Evolutionary conservation across 2,113 vertebrate species (phyloP), one percentile per base, ranked within the genome.

Genomic region (Chloebia gouldiae): DNA sequence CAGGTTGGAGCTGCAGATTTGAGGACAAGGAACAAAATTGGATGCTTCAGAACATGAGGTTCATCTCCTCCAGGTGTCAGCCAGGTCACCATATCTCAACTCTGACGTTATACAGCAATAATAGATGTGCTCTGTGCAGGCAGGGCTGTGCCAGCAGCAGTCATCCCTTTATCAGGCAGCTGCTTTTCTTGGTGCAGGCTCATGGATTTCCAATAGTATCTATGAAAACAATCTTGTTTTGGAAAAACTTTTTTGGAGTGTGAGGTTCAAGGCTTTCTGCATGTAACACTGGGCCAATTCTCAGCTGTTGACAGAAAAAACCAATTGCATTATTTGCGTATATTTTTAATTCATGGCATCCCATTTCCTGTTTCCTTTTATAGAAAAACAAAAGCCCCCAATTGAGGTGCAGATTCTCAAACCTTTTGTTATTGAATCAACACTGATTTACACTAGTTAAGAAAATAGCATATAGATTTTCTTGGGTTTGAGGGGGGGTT

Each of bases 171-270:
- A 78, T 87, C 70, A 88, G 72, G 22, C 28, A 61, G 31, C 56
- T 80, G 77, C 75, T 93, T 81, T 87, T 63, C 68, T 76, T 80
- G 42, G 51, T 79, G 47, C 63, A 72, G 59, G 68, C 70, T 89
- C 44, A 4, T 37, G 75, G 80, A 83, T 92, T 84, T 82, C 60
- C 51, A 70, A 53, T 10, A 73, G 25, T 56, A 92, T 87, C 84
- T 56, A 3, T 16, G 63, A 91, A 90, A 93, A 95, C 49, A 66
- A 42, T 49, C 54, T 85, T 93, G 76, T 82, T 95, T 94, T 73
- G 59, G 90, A 77, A 95, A 92, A 93, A 80, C 15, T 73, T 73
- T 73, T 73, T 37, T 54, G 49, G 31, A 84, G 60, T 19, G 66
- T 68, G 33, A 70, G 7, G 7, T 88, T 88, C 25, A 33, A 75